Base-by-base conservation (phyloP, 2,888 invertebrate species). In the Girardia tigrina region DNA sequence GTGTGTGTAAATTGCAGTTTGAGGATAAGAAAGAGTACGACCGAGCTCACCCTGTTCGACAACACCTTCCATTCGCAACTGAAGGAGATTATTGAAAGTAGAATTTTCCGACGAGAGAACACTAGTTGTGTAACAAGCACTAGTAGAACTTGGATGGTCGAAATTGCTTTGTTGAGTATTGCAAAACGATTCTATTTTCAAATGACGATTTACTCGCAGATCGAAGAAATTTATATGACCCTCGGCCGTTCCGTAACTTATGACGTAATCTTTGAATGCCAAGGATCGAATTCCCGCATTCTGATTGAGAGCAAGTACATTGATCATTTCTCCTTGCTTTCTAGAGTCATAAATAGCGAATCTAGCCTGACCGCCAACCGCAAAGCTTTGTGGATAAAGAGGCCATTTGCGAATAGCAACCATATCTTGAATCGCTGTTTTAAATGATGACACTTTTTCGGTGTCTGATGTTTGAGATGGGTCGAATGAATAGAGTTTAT, bases 171-270 rank as follows among this genome's bases (percentile, higher is more conserved):
- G 56, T n/a, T 4, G 56, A 8, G 56, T 20, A 56, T 16, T 56
- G 23, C 56, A 56, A n/a, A 56, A 56, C 6, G 56, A 8, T 56
- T 56, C 23, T 56, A 23, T 23, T n/a, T 56, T 23, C 23, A 56
- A 56, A 56, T 56, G 56, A 23, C 56, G 56, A 56, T 56, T 4
- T 8, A 23, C 72, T 8, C 28, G 28, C 8, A 72, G 29, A 83
- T 95, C 95, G 83, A 93, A 94, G 85, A 95, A 94, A 88, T 94
- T 89, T 0, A 95, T 86, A 85, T 91, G 88, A 23, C 94, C 94
- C 26, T 91, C 87, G 0, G 94, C 94, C 0, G 94, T 94, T 23
- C 94, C 94, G 78, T 94, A 91, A 0, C 94, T 94, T 78, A 95
- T 87, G 80, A 94, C 88, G 80, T 92, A 89, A 0, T 91, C 91